Conservation (phyloP, 2,888 invertebrate genomes). For the Lasioglossum oenotherae region DNA sequence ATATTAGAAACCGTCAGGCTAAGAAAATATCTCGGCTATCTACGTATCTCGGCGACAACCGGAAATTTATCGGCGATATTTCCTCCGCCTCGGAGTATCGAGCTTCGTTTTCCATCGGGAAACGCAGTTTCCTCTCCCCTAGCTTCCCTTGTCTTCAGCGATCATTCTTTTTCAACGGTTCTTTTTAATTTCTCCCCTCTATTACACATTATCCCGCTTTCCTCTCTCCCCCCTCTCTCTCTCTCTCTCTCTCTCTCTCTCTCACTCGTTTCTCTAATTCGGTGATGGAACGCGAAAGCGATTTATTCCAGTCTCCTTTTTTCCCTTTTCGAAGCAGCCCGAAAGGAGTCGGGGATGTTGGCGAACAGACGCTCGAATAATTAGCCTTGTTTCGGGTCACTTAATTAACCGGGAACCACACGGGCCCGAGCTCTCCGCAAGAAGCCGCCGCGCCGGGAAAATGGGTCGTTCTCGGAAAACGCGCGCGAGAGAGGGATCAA, state of each 20-base stretch:
- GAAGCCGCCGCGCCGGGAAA: conserved; percentile 9
- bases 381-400: conserved; percentile 29
- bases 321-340: background rate
- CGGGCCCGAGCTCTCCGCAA: conserved; percentile 5
- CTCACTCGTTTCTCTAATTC: background rate
- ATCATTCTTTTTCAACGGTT: background rate
- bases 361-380: conserved; percentile 25
- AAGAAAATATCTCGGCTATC: conserved; percentile 42
- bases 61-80: conserved; percentile 54
- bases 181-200: background rate
- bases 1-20: conserved; percentile 35
- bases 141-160: background rate
- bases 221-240: background rate
- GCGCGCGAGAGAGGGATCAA: background rate
- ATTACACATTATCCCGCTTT: too few species aligned
- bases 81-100: conserved; percentile 31
- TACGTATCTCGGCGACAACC: conserved; percentile 45
- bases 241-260: background rate
- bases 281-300: background rate
- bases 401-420: conserved; percentile 41
- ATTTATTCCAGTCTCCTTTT: conserved; percentile 20
- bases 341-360: background rate
- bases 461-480: conserved; percentile 18
- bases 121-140: background rate
- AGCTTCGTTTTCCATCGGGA: conserved; percentile 18